Evolutionary conservation across 92 coral and sea anemone species (phyloP).

Genomic region (Porites evermanni): DNA sequence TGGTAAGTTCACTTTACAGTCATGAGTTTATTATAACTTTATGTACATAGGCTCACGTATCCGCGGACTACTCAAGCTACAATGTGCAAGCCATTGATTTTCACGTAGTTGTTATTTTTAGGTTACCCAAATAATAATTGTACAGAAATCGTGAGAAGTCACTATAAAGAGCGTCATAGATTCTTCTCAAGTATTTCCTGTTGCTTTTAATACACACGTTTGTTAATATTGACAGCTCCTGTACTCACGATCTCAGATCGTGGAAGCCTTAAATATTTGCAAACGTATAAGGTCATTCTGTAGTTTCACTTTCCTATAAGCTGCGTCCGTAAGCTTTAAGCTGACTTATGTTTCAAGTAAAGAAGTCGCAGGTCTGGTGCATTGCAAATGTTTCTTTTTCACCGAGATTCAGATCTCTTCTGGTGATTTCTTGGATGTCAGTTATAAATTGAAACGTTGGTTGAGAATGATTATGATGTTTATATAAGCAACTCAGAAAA

Average conservation of each 20-base stretch:
- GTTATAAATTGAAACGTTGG: neutral
- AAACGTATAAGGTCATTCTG: neutral
- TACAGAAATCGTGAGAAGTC: too few species aligned
- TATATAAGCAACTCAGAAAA: neutral
- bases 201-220: neutral
- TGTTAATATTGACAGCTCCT: neutral
- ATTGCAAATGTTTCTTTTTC: neutral
- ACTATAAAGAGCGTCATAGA: neutral
- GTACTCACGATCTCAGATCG: neutral
- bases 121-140: too few species aligned
- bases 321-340: neutral
- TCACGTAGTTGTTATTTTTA: too few species aligned
- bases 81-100: too few species aligned
- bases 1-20: neutral
- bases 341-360: neutral
- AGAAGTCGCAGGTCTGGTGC: neutral
- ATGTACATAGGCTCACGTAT: neutral
- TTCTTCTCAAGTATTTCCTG: neutral
- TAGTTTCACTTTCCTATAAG: neutral
- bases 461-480: neutral
- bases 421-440: neutral
- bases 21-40: neutral
- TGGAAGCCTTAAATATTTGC: neutral
- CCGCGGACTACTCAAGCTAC: too few species aligned
- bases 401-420: neutral